Evolutionary conservation across 2,113 vertebrate genomes (phyloP).

Genomic region (Dendrocopos noguchii): DNA sequence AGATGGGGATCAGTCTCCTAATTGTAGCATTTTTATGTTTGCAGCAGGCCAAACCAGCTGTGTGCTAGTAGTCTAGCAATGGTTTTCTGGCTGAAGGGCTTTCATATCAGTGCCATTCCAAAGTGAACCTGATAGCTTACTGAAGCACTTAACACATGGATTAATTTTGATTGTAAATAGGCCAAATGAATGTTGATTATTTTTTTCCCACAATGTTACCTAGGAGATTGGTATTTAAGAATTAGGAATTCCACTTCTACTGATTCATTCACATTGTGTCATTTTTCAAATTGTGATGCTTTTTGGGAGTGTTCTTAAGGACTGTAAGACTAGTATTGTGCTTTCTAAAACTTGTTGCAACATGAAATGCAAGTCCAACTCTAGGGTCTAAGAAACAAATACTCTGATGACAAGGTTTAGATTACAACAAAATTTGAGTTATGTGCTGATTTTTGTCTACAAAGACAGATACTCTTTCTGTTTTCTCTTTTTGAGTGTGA

Average conservation of each 20-base stretch:
- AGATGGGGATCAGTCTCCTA: not conserved
- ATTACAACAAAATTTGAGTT: not conserved
- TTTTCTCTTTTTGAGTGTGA: not conserved
- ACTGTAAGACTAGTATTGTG: not conserved
- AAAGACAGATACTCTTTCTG: not conserved
- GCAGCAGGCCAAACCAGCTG: not conserved
- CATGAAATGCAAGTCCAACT: not conserved
- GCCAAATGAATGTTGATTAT: not conserved
- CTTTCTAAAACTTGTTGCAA: not conserved
- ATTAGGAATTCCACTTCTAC: not conserved
- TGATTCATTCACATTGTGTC: not conserved
- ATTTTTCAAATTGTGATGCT: not conserved
- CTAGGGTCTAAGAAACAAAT: not conserved
- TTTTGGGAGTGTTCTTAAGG: not conserved
- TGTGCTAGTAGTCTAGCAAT: not conserved
- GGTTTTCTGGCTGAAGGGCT: not conserved
- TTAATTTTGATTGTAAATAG: not conserved
- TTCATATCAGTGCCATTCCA: not conserved
- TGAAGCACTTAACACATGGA: not conserved
- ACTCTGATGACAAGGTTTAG: not conserved
- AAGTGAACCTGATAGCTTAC: not conserved
- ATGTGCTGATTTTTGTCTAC: not conserved
- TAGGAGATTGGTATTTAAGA: not conserved
- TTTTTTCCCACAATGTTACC: accelerated
- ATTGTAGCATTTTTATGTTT: not conserved